Evolutionary conservation across 2,888 invertebrate species (phyloP).

Genomic region (Gerris lacustris): DNA sequence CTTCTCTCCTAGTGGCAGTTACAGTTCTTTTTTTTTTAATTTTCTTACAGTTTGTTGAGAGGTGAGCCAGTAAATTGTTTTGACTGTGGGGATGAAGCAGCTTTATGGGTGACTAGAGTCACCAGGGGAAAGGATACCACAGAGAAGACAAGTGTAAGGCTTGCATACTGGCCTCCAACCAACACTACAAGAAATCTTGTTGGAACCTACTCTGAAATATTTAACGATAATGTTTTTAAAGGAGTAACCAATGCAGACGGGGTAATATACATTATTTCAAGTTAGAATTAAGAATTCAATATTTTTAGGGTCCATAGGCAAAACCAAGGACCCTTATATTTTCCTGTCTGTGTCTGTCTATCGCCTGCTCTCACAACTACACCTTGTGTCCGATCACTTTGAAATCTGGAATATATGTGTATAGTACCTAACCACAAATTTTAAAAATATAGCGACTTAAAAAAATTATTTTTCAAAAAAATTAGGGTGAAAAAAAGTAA

Average conservation of each 20-base stretch:
- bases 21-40: too few relatives aligned
- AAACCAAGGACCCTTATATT: too few relatives aligned
- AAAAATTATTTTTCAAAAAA: too few relatives aligned
- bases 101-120: background rate
- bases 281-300: background rate
- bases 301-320: background rate
- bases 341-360: too few relatives aligned
- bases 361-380: too few relatives aligned
- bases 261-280: background rate
- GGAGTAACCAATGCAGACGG: background rate
- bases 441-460: too few relatives aligned
- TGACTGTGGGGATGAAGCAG: background rate
- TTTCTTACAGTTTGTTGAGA: background rate
- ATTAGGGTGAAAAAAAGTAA: background rate
- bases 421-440: background rate
- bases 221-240: background rate
- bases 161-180: background rate
- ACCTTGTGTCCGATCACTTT: too few relatives aligned
- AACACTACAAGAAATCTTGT: background rate
- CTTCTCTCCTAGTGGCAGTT: too few relatives aligned
- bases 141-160: background rate
- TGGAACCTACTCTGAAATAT: background rate
- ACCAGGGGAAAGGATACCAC: background rate
- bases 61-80: background rate
- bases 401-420: background rate